Evolutionary conservation across 1,140 invertebrate species (phyloP).

Genomic region (Homalodisca vitripennis): DNA sequence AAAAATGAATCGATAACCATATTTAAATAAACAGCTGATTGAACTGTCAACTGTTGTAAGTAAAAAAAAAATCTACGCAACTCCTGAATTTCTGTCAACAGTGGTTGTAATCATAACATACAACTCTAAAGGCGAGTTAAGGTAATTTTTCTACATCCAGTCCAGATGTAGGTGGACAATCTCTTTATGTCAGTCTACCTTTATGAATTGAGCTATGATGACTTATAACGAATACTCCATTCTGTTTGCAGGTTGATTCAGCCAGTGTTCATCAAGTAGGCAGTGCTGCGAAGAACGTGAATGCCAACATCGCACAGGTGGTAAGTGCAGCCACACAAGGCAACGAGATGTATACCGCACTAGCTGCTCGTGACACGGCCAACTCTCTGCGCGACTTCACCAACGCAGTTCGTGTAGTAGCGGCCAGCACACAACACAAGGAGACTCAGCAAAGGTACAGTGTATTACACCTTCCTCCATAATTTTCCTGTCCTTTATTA

Average conservation of each 20-base stretch:
- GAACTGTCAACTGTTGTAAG: too few species aligned
- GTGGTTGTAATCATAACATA: too few species aligned
- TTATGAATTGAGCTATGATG: background rate
- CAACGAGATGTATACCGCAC: constrained; percentile 80
- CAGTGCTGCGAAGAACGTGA: constrained; percentile 63
- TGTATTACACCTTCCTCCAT: too few species aligned
- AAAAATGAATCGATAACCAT: too few species aligned
- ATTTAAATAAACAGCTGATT: too few species aligned
- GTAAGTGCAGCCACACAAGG: constrained; percentile 82
- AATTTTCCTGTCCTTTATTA: too few species aligned
- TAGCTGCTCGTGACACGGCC: constrained; percentile 78
- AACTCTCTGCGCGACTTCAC: constrained; percentile 69
- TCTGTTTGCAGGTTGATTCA: constrained; percentile 60
- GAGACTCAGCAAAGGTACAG: constrained; percentile 56
- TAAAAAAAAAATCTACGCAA: too few species aligned
- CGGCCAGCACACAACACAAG: constrained; percentile 68
- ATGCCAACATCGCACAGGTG: constrained; percentile 72
- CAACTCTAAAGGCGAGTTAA: too few species aligned
- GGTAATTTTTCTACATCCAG: too few species aligned
- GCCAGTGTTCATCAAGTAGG: constrained; percentile 67
- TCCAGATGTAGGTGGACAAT: too few species aligned
- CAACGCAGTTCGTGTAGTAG: constrained; percentile 69
- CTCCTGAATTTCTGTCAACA: too few species aligned
- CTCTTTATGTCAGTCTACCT: background rate
- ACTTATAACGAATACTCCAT: background rate